Conservation (phyloP, 2,888 invertebrate genomes). For the Chrysolina haemoptera region DNA sequence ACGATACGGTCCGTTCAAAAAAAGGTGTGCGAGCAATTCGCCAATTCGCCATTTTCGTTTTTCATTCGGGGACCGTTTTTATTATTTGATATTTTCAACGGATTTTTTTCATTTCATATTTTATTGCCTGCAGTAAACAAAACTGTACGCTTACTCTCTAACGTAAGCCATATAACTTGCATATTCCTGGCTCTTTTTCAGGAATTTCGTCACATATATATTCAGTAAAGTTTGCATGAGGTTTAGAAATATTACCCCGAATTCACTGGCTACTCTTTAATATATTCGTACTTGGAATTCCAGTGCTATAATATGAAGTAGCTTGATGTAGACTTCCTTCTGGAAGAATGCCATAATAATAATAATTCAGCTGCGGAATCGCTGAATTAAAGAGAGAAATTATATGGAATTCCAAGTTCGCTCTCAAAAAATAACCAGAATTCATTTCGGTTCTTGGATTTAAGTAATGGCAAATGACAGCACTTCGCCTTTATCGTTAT, state of each 20-base stretch:
- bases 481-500: too few species aligned
- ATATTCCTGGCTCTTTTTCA: background rate
- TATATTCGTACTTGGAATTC: constrained; percentile 9
- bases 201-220: constrained; percentile 13
- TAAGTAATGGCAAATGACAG: too few species aligned
- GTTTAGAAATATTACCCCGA: background rate
- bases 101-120: background rate
- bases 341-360: background rate
- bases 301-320: background rate
- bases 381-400: too few species aligned
- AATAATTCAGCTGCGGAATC: too few species aligned
- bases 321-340: background rate
- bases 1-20: background rate
- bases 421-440: too few species aligned
- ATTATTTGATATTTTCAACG: constrained; percentile 1
- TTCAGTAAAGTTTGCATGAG: background rate
- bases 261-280: constrained; percentile 10
- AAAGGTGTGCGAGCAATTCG: background rate
- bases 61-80: background rate
- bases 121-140: background rate
- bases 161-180: background rate
- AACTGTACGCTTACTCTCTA: background rate
- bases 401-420: too few species aligned
- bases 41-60: background rate
- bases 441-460: too few species aligned